These are phyloP conservation scores for Myathropa florea DNA, from an alignment of 2,888 invertebrate genomes.

Conservation along the genomic window DNA sequence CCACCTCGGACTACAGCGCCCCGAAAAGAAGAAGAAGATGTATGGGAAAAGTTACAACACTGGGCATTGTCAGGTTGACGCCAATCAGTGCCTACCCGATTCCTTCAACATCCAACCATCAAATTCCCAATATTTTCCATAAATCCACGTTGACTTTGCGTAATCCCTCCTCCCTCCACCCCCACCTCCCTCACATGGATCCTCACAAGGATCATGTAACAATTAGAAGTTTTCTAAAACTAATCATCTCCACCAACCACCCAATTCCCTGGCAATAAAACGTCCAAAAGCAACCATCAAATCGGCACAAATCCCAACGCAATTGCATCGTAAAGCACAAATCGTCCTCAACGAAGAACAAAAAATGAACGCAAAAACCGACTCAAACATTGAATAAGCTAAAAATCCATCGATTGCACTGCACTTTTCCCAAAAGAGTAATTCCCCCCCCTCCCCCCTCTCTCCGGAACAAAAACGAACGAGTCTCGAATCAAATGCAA, in stretches of 20 bases:
- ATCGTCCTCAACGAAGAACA: slow-evolving; percentile 32
- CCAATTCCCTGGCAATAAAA: not conserved
- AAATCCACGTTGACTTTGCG: no score
- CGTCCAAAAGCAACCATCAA: not conserved
- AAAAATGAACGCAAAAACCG: slow-evolving; percentile 6
- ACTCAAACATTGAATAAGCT: slow-evolving; percentile 9
- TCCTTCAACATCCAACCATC: no score
- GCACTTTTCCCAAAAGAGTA: slow-evolving; percentile 65
- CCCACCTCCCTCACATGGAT: no score
- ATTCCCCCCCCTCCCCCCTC: slow-evolving; percentile 9
- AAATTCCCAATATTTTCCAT: no score
- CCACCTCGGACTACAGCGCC: no score
- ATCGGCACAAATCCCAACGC: slow-evolving; percentile 23
- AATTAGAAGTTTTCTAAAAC: not conserved
- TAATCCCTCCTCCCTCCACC: no score
- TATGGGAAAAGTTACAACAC: no score
- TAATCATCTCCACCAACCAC: not conserved
- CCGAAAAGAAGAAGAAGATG: no score
- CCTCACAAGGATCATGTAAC: not conserved
- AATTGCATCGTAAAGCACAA: slow-evolving; percentile 58
- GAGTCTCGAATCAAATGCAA: not conserved
- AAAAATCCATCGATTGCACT: slow-evolving; percentile 59
- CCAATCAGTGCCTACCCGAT: no score
- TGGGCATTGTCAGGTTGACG: no score
- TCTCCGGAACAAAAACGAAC: not conserved